Evolutionary conservation across 2,888 invertebrate species (phyloP), one percentile per base, ranked within the genome.

Genomic region (Leucoptera coffeella): DNA sequence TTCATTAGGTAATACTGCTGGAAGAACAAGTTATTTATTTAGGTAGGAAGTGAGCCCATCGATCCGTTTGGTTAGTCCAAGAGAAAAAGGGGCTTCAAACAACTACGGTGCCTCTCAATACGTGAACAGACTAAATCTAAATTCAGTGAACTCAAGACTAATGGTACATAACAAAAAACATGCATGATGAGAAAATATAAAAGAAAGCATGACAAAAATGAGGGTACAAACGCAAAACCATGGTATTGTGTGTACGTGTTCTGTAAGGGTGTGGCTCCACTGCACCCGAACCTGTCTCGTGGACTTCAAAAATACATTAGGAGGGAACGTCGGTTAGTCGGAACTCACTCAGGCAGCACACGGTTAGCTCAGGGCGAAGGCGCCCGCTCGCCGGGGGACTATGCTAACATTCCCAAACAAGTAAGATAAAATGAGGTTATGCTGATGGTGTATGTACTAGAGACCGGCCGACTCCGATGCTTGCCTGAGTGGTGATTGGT

Each of bases 401-500:
- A 17, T 17, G 6, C 17, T 7, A 6, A 17, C 61, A 64, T 60
- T 60, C 65, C 54, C 59, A 58, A 62, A 65, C 67, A 67, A 65
- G 58, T 50, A 56, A 56, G 49, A 56, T 53, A 64, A 60, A 46
- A n/a, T 15, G 45, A 47, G 55, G 61, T 61, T 61, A 61, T 52
- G 50, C 45, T 58, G 57, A 54, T 56, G 52, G 52, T 57, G 54
- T n/a, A 7, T 17, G 17, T 67, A 67, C 67, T 65, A 65, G 64
- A 67, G 61, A 60, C 65, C 64, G 64, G 65, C 65, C 52, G 62
- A 59, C 64, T 67, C 67, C 67, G 64, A 65, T 64, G 78, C 82
- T 82, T 82, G 82, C 82, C 82, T 82, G 77, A 82, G 75, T 73
- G 81, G 80, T 62, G 78, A 80, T 75, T 77, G 77, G 76, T 79